Evolutionary conservation across 2,888 invertebrate genomes (phyloP).

Genomic region (Helleia helle): DNA sequence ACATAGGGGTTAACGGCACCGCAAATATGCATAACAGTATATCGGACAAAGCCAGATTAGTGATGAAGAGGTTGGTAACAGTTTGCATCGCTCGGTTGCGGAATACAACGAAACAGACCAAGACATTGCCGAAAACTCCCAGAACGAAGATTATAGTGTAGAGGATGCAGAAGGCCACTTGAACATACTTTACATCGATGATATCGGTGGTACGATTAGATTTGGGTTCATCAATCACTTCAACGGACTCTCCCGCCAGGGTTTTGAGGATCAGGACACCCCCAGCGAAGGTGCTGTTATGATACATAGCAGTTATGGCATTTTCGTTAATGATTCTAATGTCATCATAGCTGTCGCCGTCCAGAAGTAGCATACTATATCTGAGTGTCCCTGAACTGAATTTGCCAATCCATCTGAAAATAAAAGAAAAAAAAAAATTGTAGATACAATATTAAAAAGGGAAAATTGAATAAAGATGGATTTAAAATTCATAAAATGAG

Average conservation of each 20-base stretch:
- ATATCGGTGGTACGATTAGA: constrained; percentile 67
- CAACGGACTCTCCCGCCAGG: constrained; percentile 54
- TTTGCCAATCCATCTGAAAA: constrained; percentile 48
- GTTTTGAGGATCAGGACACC: constrained; percentile 58
- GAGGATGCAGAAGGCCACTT: constrained; percentile 82
- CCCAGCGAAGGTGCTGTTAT: constrained; percentile 41
- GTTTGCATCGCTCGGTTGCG: constrained; percentile 92
- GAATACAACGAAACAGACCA: constrained; percentile 90
- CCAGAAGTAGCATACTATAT: constrained; percentile 37
- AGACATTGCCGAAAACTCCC: constrained; percentile 85
- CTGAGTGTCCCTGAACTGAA: constrained; percentile 8
- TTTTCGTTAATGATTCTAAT: constrained; percentile 31
- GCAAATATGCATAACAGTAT: constrained; percentile 88
- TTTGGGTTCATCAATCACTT: constrained; percentile 57
- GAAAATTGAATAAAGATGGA: too few species aligned
- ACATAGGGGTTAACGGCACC: constrained; percentile 91
- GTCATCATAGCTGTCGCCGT: constrained; percentile 31
- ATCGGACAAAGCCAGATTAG: constrained; percentile 90
- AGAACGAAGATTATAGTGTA: constrained; percentile 86
- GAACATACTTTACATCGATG: constrained; percentile 78
- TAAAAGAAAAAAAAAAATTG: constrained; percentile 5
- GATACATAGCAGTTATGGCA: constrained; percentile 46
- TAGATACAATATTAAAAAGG: not conserved
- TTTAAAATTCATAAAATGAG: too few species aligned
- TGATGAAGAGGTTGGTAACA: constrained; percentile 93